phyloP scores from a whole-genome alignment of 2,888 invertebrate genomes.

The Druceiella hillmani region DNA sequence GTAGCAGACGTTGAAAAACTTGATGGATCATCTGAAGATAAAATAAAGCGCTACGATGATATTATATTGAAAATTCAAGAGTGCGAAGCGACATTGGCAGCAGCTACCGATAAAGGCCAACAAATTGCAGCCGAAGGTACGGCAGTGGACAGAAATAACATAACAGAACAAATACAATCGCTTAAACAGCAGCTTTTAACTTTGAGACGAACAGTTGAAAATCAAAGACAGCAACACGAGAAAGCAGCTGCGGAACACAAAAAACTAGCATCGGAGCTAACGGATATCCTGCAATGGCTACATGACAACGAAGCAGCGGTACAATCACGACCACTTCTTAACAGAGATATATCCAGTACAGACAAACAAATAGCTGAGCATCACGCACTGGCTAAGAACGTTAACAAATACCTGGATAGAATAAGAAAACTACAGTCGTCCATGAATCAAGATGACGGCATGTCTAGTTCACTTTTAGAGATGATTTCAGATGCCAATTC shows the following conservation, averaged over 20 bases:
- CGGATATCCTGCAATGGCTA: conserved; percentile 76
- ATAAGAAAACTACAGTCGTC: conserved; percentile 65
- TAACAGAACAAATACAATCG: conserved; percentile 82
- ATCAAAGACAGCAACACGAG: conserved; percentile 82
- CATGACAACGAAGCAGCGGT: conserved; percentile 77
- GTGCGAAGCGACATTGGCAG: conserved; percentile 80
- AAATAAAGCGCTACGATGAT: conserved; percentile 82
- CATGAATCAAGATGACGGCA: conserved; percentile 67
- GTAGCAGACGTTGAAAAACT: conserved; percentile 82
- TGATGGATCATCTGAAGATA: conserved; percentile 76
- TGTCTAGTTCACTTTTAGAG: conserved; percentile 76
- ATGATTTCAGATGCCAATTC: conserved; percentile 82
- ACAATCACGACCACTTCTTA: conserved; percentile 76
- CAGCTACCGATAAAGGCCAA: conserved; percentile 87
- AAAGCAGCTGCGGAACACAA: conserved; percentile 82
- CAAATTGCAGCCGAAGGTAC: conserved; percentile 90
- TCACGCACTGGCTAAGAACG: conserved; percentile 59
- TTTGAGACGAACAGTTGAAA: conserved; percentile 75
- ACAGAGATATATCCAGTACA: conserved; percentile 72
- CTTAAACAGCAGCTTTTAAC: conserved; percentile 79
- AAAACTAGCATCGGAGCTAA: conserved; percentile 77
- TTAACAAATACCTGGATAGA: conserved; percentile 64
- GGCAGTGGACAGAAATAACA: conserved; percentile 78
- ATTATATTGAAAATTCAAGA: conserved; percentile 83
- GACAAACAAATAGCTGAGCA: conserved; percentile 78